phyloP scores from a whole-genome alignment of 2,888 invertebrate species.

The Chloroclysta siterata region DNA sequence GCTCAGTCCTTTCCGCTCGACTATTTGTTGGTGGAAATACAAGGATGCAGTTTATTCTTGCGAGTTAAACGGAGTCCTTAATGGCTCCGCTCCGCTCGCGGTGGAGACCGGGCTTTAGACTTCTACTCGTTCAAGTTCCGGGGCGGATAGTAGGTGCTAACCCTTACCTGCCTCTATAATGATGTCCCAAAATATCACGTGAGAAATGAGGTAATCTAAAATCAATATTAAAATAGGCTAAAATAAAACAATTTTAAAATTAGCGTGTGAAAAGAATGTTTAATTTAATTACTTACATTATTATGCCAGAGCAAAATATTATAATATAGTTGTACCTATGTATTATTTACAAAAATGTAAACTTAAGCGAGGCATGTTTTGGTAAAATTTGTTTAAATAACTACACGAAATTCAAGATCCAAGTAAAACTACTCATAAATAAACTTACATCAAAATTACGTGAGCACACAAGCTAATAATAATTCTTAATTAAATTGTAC shows the following conservation, averaged over 20 bases:
- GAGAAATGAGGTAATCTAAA: too few relatives aligned
- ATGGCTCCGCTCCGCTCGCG: too few relatives aligned
- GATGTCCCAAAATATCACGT: neutral
- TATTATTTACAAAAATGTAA: slow-evolving; percentile 69
- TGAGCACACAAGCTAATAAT: slow-evolving; percentile 36
- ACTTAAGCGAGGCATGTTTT: slow-evolving; percentile 84
- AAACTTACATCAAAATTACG: slow-evolving; percentile 20
- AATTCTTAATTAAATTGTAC: slow-evolving; percentile 59
- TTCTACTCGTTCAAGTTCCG: too few relatives aligned
- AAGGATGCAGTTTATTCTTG: too few relatives aligned
- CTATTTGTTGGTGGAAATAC: too few relatives aligned
- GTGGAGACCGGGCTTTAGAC: too few relatives aligned
- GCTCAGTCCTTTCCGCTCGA: too few relatives aligned
- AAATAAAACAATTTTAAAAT: slow-evolving; percentile 36
- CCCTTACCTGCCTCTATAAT: too few relatives aligned
- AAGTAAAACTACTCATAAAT: slow-evolving; percentile 52
- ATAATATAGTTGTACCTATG: slow-evolving; percentile 38
- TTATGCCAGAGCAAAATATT: slow-evolving; percentile 78
- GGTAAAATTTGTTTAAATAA: slow-evolving; percentile 77
- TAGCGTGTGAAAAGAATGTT: slow-evolving; percentile 79
- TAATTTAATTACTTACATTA: slow-evolving; percentile 53
- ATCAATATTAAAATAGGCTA: slow-evolving; percentile 2
- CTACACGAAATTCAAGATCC: slow-evolving; percentile 58
- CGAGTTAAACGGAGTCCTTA: too few relatives aligned
- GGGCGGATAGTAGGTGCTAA: too few relatives aligned